phyloP scores from a whole-genome alignment of 2,888 invertebrate species.

The Seira musarum region DNA sequence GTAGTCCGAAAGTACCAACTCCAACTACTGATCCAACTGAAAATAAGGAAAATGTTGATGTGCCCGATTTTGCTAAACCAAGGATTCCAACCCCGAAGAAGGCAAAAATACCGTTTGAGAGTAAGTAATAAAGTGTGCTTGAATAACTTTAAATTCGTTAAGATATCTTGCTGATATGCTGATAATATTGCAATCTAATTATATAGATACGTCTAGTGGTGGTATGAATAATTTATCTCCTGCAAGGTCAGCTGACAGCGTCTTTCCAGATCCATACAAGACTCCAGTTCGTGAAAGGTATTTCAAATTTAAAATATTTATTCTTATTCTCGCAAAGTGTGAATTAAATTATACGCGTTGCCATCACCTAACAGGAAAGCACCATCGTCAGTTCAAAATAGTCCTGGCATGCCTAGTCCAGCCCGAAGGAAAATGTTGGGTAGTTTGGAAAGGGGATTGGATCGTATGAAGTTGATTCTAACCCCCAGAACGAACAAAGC shows the following conservation, averaged over 20 bases:
- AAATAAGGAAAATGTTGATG: slow-evolving; percentile 68
- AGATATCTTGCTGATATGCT: too few species aligned
- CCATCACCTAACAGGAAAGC: too few species aligned
- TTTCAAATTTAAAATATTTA: slow-evolving; percentile 11
- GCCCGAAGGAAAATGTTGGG: slow-evolving; percentile 78
- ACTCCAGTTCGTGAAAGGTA: slow-evolving; percentile 70
- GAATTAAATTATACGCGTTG: not conserved
- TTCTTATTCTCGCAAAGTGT: too few species aligned
- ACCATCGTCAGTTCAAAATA: slow-evolving; percentile 31
- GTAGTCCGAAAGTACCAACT: slow-evolving; percentile 67
- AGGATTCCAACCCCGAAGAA: slow-evolving; percentile 71
- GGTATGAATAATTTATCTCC: slow-evolving; percentile 71
- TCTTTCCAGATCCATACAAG: slow-evolving; percentile 72
- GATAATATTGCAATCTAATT: too few species aligned
- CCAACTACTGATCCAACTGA: slow-evolving; percentile 47
- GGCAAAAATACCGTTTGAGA: slow-evolving; percentile 55
- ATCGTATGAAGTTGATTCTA: slow-evolving; percentile 79
- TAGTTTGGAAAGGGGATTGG: slow-evolving; percentile 80
- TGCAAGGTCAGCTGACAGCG: slow-evolving; percentile 74
- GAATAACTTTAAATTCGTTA: too few species aligned
- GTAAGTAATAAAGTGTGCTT: not conserved
- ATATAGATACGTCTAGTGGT: not conserved
- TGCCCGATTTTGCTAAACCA: slow-evolving; percentile 71
- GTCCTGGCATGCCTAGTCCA: slow-evolving; percentile 72
- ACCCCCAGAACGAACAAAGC: slow-evolving; percentile 76